These are phyloP conservation scores for Procavia capensis DNA, from an alignment of 2,113 vertebrate genomes.

Conservation along the genomic window DNA sequence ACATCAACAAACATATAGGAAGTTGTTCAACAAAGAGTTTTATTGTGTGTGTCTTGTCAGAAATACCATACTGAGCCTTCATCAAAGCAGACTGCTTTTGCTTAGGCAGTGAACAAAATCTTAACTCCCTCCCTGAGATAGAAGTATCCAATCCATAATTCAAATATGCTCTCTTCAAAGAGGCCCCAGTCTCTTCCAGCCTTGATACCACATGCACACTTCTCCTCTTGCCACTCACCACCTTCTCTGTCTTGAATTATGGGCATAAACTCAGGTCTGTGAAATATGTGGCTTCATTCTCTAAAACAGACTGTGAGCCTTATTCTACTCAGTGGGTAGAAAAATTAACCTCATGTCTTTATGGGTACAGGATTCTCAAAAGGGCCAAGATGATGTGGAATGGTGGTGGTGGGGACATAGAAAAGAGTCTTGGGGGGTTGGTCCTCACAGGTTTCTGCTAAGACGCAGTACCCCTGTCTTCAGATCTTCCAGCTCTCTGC, in stretches of 20 bases:
- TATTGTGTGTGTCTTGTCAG: neutral
- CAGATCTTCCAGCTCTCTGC: neutral
- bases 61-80: neutral
- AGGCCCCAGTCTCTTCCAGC: neutral
- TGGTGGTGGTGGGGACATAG: neutral
- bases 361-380: neutral
- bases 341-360: conserved; percentile 12
- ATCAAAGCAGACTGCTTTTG: neutral
- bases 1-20: neutral
- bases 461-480: neutral
- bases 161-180: neutral
- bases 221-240: neutral
- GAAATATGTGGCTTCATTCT: conserved; percentile 4
- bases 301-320: neutral
- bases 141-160: neutral
- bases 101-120: neutral
- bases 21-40: neutral
- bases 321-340: neutral
- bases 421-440: neutral
- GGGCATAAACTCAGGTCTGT: neutral
- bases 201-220: neutral
- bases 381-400: neutral
- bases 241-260: neutral
- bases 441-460: neutral
- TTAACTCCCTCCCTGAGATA: neutral